Conservation (phyloP, 1,140 invertebrate species). For the Chlorops oryzae region DNA sequence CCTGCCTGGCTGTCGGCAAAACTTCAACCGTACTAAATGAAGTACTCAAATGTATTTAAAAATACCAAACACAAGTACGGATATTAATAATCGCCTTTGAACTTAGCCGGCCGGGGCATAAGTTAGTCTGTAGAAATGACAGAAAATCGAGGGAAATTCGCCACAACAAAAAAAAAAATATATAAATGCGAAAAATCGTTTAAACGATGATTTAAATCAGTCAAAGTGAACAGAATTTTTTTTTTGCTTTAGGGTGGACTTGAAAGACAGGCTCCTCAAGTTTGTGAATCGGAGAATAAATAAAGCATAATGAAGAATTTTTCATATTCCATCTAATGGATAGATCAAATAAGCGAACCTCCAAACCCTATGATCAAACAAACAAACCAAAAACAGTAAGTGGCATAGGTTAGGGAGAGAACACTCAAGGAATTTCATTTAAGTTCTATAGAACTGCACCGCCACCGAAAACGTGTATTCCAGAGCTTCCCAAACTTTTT, state of each 20-base stretch:
- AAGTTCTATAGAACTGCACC: too few species aligned
- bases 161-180: background rate
- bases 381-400: too few species aligned
- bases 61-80: constrained; percentile 45
- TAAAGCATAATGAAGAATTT: too few species aligned
- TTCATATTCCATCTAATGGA: too few species aligned
- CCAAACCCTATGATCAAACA: too few species aligned
- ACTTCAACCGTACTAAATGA: constrained; percentile 45
- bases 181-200: background rate
- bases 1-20: constrained; percentile 28
- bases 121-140: constrained; percentile 33
- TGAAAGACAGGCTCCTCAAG: background rate
- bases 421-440: too few species aligned
- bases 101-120: constrained; percentile 46
- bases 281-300: background rate
- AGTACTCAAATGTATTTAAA: constrained; percentile 47
- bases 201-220: background rate
- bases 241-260: background rate
- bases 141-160: constrained; percentile 12
- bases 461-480: too few species aligned
- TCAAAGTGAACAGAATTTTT: background rate
- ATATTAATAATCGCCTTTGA: constrained; percentile 47
- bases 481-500: too few species aligned
- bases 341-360: too few species aligned
- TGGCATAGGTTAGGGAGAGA: too few species aligned